phyloP scores from a whole-genome alignment of 2,797 vertebrate genomes.

The Tachyglossus aculeatus region DNA sequence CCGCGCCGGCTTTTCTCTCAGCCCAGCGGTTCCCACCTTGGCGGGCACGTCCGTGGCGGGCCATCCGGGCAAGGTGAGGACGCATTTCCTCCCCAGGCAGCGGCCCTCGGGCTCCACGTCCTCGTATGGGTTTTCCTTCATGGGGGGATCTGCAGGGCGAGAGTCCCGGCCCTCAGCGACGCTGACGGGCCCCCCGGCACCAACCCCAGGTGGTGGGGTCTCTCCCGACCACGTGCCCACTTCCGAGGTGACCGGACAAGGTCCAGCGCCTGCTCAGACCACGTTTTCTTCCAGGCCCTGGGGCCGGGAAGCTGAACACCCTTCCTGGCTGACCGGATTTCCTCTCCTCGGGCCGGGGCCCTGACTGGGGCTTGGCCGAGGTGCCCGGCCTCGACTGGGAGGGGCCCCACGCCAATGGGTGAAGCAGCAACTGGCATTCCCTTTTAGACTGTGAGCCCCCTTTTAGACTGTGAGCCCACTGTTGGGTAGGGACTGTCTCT shows the following conservation, averaged over 20 bases:
- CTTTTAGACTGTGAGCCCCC: too few species aligned
- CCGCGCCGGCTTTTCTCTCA: background rate
- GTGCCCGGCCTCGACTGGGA: too few species aligned
- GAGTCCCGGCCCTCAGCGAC: conserved; percentile 6
- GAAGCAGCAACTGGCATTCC: too few species aligned
- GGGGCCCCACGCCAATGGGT: too few species aligned
- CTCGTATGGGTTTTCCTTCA: conserved; percentile 98
- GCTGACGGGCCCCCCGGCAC: background rate
- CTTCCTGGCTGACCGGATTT: too few species aligned
- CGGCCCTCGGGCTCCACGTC: conserved; percentile 92
- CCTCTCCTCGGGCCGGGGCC: too few species aligned
- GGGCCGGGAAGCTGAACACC: background rate
- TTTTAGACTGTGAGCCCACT: too few species aligned
- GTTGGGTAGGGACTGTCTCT: too few species aligned
- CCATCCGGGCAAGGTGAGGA: conserved; percentile 77
- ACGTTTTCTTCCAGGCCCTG: background rate
- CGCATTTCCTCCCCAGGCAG: conserved; percentile 82
- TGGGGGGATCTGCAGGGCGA: conserved; percentile 81
- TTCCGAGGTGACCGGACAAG: background rate
- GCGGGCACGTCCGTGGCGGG: conserved; percentile 83
- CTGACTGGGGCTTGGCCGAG: too few species aligned
- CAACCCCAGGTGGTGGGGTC: background rate
- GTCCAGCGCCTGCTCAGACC: background rate
- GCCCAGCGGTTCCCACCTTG: conserved; percentile 80
- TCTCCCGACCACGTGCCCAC: background rate